Conservation (phyloP, 2,797 vertebrate genomes). For the Acanthurus lineatus region DNA sequence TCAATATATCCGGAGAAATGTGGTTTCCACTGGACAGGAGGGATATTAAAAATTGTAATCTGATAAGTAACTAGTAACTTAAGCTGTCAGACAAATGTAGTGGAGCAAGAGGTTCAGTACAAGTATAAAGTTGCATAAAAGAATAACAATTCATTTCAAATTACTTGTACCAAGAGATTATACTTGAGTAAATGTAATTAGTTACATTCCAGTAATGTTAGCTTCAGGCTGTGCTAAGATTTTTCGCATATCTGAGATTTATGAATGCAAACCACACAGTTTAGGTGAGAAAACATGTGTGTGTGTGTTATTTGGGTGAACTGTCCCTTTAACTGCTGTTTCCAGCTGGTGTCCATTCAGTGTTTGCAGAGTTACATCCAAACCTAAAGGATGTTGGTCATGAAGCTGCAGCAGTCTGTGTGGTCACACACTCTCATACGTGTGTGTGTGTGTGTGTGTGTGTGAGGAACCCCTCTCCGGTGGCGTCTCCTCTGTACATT, state of each 20-base stretch:
- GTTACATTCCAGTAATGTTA: neutral
- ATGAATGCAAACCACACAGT: too few relatives aligned
- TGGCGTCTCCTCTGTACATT: conserved; percentile 72
- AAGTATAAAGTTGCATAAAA: neutral
- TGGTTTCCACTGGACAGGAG: too few relatives aligned
- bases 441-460: conserved; percentile 46
- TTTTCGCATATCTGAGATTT: neutral
- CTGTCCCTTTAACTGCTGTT: neutral
- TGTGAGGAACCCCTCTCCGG: conserved; percentile 41
- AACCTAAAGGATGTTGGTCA: conserved; percentile 41
- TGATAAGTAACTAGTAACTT: neutral
- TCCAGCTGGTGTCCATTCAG: neutral
- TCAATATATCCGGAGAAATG: too few relatives aligned
- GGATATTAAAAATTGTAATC: too few relatives aligned
- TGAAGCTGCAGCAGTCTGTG: conserved; percentile 67
- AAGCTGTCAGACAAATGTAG: neutral
- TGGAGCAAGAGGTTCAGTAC: neutral
- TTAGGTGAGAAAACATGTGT: neutral
- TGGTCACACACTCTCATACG: conserved; percentile 74
- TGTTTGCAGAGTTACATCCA: conserved; percentile 40
- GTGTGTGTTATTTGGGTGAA: conserved; percentile 14
- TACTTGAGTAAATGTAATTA: neutral
- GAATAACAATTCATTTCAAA: neutral
- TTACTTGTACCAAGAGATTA: neutral
- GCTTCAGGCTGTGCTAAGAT: neutral